Evolutionary conservation across 1,140 invertebrate genomes (phyloP).

Genomic region (Pinna nobilis): DNA sequence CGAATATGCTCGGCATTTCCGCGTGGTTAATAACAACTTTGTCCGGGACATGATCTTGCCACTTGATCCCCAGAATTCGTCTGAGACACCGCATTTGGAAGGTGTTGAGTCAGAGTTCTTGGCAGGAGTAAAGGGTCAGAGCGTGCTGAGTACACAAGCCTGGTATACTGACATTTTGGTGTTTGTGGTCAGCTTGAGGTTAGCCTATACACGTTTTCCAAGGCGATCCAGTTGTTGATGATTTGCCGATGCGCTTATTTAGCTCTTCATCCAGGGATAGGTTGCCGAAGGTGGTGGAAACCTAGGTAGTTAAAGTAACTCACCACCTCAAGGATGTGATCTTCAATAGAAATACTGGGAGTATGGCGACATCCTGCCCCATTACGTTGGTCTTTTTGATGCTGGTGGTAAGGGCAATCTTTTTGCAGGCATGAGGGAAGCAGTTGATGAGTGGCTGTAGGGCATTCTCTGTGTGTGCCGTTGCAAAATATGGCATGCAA

Average conservation of each 20-base stretch:
- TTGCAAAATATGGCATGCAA: no score
- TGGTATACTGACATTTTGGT: conserved; percentile 22
- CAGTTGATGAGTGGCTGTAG: neutral
- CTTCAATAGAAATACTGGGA: neutral
- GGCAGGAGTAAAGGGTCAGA: conserved; percentile 15
- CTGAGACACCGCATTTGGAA: conserved; percentile 39
- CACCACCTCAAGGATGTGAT: neutral
- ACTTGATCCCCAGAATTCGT: conserved; percentile 16
- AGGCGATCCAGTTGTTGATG: neutral
- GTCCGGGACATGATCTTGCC: conserved; percentile 34
- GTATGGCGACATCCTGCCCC: neutral
- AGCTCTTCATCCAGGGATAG: conserved; percentile 41
- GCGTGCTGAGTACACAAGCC: conserved; percentile 23
- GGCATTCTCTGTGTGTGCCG: neutral
- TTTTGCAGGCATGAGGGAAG: neutral
- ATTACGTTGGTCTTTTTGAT: neutral
- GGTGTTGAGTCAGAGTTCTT: conserved; percentile 28
- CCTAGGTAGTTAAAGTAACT: neutral
- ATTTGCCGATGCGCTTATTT: conserved; percentile 25
- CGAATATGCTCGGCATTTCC: no score
- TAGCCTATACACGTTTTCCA: conserved; percentile 11
- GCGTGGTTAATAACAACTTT: neutral
- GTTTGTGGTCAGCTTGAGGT: neutral
- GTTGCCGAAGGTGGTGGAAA: neutral
- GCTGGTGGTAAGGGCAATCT: neutral